Evolutionary conservation across 2,797 vertebrate genomes (phyloP), one percentile per base, ranked within the genome.

Genomic region (Acridotheres tristis): DNA sequence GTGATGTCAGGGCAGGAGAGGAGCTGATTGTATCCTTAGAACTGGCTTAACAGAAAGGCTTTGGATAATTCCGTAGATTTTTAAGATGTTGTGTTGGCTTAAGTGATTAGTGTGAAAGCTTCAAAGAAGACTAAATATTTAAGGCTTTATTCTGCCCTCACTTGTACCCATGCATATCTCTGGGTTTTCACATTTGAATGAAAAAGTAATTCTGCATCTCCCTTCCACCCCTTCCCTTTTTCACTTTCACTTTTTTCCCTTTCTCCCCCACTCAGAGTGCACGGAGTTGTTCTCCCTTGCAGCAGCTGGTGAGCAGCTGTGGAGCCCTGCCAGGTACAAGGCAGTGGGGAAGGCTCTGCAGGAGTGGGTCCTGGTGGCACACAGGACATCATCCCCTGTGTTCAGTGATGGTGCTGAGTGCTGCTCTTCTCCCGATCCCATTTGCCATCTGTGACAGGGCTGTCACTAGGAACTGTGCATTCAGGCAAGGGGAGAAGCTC

Each of bases 21-120:
- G 27, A 51, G 43, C 79, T 50, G 30, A 69, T 69, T 88, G 78
- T 95, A 43, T 51, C 48, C 93, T 96, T 78, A 89, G 92, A 96
- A 91, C 87, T 51, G n/a, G 61, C 92, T 89, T 93, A 32, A 88
- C 77, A 69, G 92, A 84, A 95, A 90, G 84, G 85, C 88, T 97
- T 92, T 77, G 89, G 90, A 71, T 93, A 94, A 97, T 91, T 95
- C 90, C 2, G 3, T 83, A 42, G 30, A 40, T 90, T 96, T 91
- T 88, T 75, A 95, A 93, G 95, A 84, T 79, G 72, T 83, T 59
- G 55, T 29, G 40, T 71, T 66, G 88, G 82, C 94, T 97, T 96
- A 96, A 96, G 48, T 79, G 93, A 96, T 97, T 96, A 97, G 55
- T n/a, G 3, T 23, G 71, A 73, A 86, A 83, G 67, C 69, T 86